These are phyloP conservation scores for Dendronephthya gigantea DNA, from an alignment of 64 coral and sea anemone species.

Conservation along the genomic window DNA sequence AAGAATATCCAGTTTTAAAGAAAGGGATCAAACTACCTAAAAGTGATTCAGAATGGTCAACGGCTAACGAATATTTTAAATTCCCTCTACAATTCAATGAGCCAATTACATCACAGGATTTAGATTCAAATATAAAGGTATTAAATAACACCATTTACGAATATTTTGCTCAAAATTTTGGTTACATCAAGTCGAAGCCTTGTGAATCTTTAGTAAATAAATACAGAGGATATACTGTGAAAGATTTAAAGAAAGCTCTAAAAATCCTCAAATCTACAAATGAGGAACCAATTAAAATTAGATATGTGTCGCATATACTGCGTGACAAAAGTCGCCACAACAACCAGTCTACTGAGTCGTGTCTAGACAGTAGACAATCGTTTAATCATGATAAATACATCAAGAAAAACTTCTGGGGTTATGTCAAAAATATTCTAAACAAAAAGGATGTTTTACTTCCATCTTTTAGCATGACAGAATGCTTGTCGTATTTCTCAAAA, in stretches of 20 bases:
- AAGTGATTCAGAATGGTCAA: not conserved
- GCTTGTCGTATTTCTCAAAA: not conserved
- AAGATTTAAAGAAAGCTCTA: not conserved
- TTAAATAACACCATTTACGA: not conserved
- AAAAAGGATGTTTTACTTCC: not conserved
- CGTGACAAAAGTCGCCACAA: not conserved
- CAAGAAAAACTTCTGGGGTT: not conserved
- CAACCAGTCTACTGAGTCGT: not conserved
- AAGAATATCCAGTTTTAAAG: not conserved
- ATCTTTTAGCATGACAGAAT: not conserved
- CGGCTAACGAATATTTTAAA: not conserved
- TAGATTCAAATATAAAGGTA: not conserved
- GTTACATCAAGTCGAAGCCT: not conserved
- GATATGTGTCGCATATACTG: not conserved
- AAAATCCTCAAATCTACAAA: too few relatives aligned
- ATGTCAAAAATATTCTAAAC: not conserved
- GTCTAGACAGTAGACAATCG: not conserved
- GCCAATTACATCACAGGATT: not conserved
- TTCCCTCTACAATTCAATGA: not conserved
- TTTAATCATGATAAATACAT: not conserved
- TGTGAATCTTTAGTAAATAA: not conserved
- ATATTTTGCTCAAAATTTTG: not conserved
- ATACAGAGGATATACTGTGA: not conserved
- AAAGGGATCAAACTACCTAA: not conserved
- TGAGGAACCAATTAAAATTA: not conserved